Conservation (phyloP, 2,888 invertebrate species). For the Drosophila parthenogenetica region DNA sequence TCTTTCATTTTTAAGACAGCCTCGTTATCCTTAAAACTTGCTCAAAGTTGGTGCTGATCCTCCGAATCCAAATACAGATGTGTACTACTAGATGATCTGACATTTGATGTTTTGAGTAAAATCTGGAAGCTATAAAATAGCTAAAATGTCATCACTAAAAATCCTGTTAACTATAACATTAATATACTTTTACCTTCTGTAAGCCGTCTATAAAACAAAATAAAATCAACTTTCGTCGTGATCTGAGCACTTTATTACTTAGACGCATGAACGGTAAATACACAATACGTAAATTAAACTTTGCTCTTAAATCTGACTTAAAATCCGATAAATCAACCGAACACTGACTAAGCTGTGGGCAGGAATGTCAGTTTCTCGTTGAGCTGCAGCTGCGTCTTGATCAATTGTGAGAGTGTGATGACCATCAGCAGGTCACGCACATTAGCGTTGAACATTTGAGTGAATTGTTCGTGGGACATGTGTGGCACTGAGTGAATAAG, state of each 20-base stretch:
- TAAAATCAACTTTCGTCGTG: slow-evolving; percentile 9
- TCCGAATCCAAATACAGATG: too few relatives aligned
- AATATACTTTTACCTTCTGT: too few relatives aligned
- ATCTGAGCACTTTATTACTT: slow-evolving; percentile 61
- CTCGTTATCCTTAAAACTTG: too few relatives aligned
- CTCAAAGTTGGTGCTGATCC: too few relatives aligned
- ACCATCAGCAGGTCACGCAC: slow-evolving; percentile 99
- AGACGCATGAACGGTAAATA: slow-evolving; percentile 47
- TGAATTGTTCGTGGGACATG: slow-evolving; percentile 95
- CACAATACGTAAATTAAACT: slow-evolving; percentile 49
- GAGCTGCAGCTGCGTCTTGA: slow-evolving; percentile 97
- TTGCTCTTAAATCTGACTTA: slow-evolving; percentile 62
- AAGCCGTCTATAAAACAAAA: slow-evolving; percentile 5
- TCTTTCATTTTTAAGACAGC: too few relatives aligned
- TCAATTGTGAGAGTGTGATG: slow-evolving; percentile 96
- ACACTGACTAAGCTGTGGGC: slow-evolving; percentile 87
- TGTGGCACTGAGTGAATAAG: slow-evolving; percentile 96
- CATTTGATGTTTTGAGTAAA: too few relatives aligned
- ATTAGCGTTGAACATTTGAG: slow-evolving; percentile 97
- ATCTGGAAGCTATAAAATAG: too few relatives aligned
- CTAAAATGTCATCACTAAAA: too few relatives aligned
- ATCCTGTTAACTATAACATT: too few relatives aligned
- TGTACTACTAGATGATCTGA: too few relatives aligned
- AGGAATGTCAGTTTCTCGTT: slow-evolving; percentile 97
- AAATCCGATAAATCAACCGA: slow-evolving; percentile 29